A percentile compares a stretch with the other conserved stretches of the same genome.
Conservation (phyloP, 1,140 invertebrate species). For the Neelides sp. region DNA sequence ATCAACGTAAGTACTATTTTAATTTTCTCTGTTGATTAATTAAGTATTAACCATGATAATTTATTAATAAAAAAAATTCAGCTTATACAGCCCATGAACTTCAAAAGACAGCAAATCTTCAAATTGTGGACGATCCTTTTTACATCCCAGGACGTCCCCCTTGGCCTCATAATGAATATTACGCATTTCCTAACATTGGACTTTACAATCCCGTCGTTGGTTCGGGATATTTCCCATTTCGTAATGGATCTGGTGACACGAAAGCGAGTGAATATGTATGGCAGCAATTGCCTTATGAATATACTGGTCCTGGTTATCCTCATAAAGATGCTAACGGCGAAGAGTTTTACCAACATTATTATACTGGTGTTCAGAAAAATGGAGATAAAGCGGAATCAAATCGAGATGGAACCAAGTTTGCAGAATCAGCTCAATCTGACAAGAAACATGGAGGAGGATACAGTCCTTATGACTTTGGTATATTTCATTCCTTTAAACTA, state of each 20-base stretch:
- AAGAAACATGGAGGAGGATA: neutral
- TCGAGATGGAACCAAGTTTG: too few relatives aligned
- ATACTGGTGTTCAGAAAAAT: too few relatives aligned
- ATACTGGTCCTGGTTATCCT: neutral
- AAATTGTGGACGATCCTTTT: constrained; percentile 10
- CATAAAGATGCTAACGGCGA: too few relatives aligned
- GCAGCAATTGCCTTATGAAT: constrained; percentile 1
- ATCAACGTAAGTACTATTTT: constrained; percentile 2
- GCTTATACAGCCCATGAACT: constrained; percentile 7
- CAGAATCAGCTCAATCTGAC: neutral
- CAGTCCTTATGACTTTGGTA: too few relatives aligned
- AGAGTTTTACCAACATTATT: too few relatives aligned
- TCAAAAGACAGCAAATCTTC: constrained; percentile 14
- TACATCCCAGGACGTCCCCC: constrained; percentile 8
- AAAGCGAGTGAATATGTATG: constrained; percentile 1
- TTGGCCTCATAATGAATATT: constrained; percentile 18
- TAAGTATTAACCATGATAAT: neutral
- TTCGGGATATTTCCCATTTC: neutral
- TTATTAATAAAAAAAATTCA: neutral
- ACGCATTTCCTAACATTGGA: too few relatives aligned
- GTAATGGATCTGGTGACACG: neutral
- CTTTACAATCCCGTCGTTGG: too few relatives aligned
- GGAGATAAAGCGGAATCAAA: too few relatives aligned
- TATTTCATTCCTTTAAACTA: too few relatives aligned
- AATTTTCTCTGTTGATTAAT: neutral